Percentiles rank a stretch among this genome's conserved stretches.
Evolutionary conservation across 1,140 invertebrate species (phyloP).

Genomic region (Leptinotarsa lineolata): DNA sequence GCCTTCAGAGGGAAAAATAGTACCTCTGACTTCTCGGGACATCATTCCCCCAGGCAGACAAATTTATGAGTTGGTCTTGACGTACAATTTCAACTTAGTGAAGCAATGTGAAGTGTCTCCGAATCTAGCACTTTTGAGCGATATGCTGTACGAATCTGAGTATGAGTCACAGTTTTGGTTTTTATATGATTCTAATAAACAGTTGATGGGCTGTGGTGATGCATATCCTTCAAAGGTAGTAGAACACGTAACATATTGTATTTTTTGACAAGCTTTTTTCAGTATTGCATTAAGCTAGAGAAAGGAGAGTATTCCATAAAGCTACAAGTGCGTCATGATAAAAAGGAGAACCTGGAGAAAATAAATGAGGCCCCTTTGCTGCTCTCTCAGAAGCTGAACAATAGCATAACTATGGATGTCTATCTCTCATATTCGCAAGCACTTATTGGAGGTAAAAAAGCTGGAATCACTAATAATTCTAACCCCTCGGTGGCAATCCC

Average conservation of each 20-base stretch:
- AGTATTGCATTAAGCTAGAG: slow-evolving; percentile 88
- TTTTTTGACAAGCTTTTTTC: slow-evolving; percentile 51
- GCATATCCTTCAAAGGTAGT: slow-evolving; percentile 83
- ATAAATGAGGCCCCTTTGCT: slow-evolving; percentile 77
- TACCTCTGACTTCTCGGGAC: slow-evolving; percentile 77
- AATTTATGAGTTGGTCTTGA: slow-evolving; percentile 87
- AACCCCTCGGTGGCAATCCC: slow-evolving; percentile 66
- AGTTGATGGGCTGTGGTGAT: slow-evolving; percentile 82
- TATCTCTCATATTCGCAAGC: slow-evolving; percentile 66
- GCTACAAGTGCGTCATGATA: slow-evolving; percentile 88
- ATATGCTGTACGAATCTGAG: slow-evolving; percentile 91
- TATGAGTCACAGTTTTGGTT: slow-evolving; percentile 97
- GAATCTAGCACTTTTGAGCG: slow-evolving; percentile 78
- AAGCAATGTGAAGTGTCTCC: slow-evolving; percentile 84
- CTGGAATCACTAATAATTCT: slow-evolving; percentile 64
- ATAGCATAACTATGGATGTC: slow-evolving; percentile 75
- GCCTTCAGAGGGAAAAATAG: slow-evolving; percentile 78
- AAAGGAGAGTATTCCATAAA: slow-evolving; percentile 93
- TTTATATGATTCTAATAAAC: slow-evolving; percentile 92
- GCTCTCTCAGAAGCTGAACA: slow-evolving; percentile 76
- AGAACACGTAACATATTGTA: slow-evolving; percentile 10
- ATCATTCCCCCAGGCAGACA: slow-evolving; percentile 82
- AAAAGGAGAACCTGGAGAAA: slow-evolving; percentile 83
- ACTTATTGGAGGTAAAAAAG: slow-evolving; percentile 77
- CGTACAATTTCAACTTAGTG: slow-evolving; percentile 81